phyloP scores from a whole-genome alignment of 2,888 invertebrate species.

The Heteromurus nitidus region DNA sequence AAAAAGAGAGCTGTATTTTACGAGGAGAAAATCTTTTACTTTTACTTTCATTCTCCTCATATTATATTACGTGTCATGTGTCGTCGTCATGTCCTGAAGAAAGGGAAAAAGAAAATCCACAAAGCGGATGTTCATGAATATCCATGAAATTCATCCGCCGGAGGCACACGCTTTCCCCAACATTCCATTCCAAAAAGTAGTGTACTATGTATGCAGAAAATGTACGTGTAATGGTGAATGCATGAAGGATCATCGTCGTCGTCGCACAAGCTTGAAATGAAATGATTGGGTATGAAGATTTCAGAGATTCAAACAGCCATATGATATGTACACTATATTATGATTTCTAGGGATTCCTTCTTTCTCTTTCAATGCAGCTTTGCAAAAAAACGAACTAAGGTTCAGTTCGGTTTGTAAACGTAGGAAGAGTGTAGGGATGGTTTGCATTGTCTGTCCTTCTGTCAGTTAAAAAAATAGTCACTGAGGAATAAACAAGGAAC shows the following conservation, averaged over 20 bases:
- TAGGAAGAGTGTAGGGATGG: too few relatives aligned
- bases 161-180: constrained; percentile 10
- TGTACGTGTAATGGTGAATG: background rate
- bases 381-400: too few relatives aligned
- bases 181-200: background rate
- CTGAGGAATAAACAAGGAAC: too few relatives aligned
- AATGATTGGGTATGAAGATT: background rate
- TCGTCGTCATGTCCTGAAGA: background rate
- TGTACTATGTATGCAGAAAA: too few relatives aligned
- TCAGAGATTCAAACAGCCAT: background rate
- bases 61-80: constrained; percentile 22
- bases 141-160: constrained; percentile 33
- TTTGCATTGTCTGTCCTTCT: too few relatives aligned
- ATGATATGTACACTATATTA: background rate
- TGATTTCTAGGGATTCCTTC: too few relatives aligned
- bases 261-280: too few relatives aligned
- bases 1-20: too few relatives aligned
- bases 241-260: background rate
- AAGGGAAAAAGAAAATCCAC: constrained; percentile 19
- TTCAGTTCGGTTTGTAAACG: too few relatives aligned
- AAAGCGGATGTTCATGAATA: constrained; percentile 43
- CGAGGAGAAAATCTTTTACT: background rate
- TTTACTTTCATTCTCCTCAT: background rate
- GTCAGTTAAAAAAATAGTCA: too few relatives aligned
- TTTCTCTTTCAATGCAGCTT: too few relatives aligned